A percentile compares a stretch with the other conserved stretches of the same genome.
These are phyloP conservation scores for Pyrocoelia pectoralis DNA, from an alignment of 2,888 invertebrate genomes.

Conservation along the genomic window DNA sequence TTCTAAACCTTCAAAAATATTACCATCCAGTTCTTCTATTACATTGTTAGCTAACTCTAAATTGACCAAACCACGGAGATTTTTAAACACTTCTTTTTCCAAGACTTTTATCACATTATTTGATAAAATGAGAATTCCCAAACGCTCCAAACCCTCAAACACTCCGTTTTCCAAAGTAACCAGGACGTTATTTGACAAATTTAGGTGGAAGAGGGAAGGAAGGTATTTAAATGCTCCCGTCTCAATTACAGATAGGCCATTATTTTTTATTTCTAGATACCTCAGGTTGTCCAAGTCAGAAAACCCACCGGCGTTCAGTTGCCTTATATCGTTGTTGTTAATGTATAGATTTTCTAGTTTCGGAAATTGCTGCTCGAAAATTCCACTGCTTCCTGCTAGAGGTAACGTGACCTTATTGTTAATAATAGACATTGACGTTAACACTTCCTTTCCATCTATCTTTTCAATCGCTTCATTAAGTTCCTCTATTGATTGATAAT, in stretches of 20 bases:
- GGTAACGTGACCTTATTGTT: not conserved
- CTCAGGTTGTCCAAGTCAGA: not conserved
- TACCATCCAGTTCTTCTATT: not conserved
- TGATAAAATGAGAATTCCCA: not conserved
- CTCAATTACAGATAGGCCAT: not conserved
- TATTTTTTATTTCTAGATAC: not conserved
- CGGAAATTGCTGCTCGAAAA: not conserved
- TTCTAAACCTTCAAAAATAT: not conserved
- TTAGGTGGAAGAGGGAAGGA: not conserved
- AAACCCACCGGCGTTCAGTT: not conserved
- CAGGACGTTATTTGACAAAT: not conserved
- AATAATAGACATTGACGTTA: too few relatives aligned
- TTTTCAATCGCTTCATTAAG: too few relatives aligned
- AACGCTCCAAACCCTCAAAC: not conserved
- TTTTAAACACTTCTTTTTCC: not conserved
- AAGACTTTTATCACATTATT: not conserved
- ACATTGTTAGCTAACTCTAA: not conserved
- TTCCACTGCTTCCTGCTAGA: not conserved
- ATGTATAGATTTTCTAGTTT: not conserved
- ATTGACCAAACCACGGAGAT: not conserved
- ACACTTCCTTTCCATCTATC: too few relatives aligned
- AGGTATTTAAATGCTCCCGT: not conserved
- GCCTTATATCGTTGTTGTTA: not conserved
- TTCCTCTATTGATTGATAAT: too few relatives aligned
- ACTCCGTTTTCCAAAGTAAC: not conserved